Evolutionary conservation across 2,797 vertebrate species (phyloP), one percentile per base, ranked within the genome.

Genomic region (Epinephelus awoara): DNA sequence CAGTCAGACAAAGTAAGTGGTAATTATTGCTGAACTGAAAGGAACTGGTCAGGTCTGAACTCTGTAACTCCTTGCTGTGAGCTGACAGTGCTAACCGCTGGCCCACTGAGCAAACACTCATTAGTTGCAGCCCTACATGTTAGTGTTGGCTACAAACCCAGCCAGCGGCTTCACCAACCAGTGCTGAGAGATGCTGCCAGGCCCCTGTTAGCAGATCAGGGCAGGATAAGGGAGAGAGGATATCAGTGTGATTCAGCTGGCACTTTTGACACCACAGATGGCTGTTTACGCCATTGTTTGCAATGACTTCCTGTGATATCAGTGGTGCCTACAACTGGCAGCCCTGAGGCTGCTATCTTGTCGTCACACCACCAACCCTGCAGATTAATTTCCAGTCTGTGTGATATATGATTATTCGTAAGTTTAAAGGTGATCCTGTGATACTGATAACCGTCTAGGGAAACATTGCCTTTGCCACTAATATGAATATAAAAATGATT

Each of bases 231-330:
- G 44, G 59, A 55, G 75, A 27, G 49, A 75, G 72, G 44, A 73
- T 73, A 85, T 78, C 83, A 58, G 71, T 67, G 76, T 57, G 82
- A 85, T 78, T 92, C 82, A 89, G 77, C 84, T 86, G 79, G 67
- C 78, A 54, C 68, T 72, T 85, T 79, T 86, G 73, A 87, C 85
- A 80, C 84, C 57, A 69, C 90, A 93, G 83, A 92, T 90, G 90
- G 88, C 72, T 79, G 70, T 90, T 91, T 90, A 88, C 62, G 14
- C 61, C 59, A 27, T 81, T 88, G 83, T 87, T 84, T 90, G 76
- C 70, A 19, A 42, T 81, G 78, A 72, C 75, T 80, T 90, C 67
- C 75, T 83, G 72, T 81, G 71, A 80, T 80, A 79, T 67, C 76
- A 54, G 67, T 3, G 15, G 74, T 42, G 61, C 51, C 81, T 86